Conservation (phyloP, 2,888 invertebrate genomes). For the Sarcophaga carnaria region DNA sequence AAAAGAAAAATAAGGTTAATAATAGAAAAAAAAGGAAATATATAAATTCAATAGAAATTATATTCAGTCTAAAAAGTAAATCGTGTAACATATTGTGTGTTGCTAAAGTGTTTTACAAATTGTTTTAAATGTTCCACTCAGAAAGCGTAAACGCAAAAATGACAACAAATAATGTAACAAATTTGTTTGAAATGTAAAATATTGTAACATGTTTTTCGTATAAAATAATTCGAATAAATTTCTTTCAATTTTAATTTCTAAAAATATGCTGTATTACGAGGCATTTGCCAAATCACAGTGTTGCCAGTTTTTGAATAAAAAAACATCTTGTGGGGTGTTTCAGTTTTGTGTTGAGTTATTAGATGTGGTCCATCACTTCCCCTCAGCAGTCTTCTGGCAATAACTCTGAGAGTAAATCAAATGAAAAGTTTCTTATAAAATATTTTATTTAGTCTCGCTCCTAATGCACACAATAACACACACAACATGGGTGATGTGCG, state of each 20-base stretch:
- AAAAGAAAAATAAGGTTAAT: conserved; percentile 1
- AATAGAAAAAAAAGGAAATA: background rate
- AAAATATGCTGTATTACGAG: background rate
- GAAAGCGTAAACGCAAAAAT: background rate
- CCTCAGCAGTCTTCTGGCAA: too few relatives aligned
- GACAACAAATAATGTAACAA: background rate
- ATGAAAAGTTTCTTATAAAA: too few relatives aligned
- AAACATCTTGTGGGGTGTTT: too few relatives aligned
- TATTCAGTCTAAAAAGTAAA: background rate
- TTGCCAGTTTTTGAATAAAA: too few relatives aligned
- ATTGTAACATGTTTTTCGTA: too few relatives aligned
- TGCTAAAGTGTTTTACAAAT: background rate
- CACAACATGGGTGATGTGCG: too few relatives aligned
- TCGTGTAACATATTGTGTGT: background rate
- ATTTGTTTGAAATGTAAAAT: background rate
- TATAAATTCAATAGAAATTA: too few relatives aligned
- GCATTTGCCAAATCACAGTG: background rate
- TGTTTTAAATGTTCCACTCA: background rate
- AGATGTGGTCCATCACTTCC: too few relatives aligned
- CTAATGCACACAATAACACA: too few relatives aligned
- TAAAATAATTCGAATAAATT: background rate
- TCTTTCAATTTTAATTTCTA: background rate
- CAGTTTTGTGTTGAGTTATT: too few relatives aligned
- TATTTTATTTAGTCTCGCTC: too few relatives aligned
- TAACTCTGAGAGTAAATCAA: too few relatives aligned